Conservation (phyloP, 92 coral and sea anemone species). For the Zoanthus solanderi region DNA sequence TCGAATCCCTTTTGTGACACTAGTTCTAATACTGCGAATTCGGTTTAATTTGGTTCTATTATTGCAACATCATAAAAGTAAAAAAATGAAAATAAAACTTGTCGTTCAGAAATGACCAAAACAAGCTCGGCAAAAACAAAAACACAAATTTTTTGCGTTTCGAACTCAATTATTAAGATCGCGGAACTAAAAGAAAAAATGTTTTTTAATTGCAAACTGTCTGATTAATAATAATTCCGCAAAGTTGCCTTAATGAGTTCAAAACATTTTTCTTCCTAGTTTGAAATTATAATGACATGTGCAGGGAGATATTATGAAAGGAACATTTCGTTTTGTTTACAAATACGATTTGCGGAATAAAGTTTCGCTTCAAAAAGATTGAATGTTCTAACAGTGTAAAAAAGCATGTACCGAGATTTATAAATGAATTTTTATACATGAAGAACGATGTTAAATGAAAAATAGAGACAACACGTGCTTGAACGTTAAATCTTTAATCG, state of each 20-base stretch:
- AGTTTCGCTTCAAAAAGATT: neutral
- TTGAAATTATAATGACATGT: neutral
- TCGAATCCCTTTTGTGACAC: neutral
- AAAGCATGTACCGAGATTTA: neutral
- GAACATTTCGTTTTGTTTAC: neutral
- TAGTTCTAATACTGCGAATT: neutral
- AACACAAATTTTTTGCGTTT: neutral
- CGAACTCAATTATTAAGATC: neutral
- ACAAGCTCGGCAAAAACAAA: neutral
- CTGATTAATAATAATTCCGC: neutral
- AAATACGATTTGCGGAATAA: neutral
- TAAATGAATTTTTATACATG: neutral
- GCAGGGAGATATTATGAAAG: neutral
- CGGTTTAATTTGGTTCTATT: neutral
- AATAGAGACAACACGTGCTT: conserved; percentile 19
- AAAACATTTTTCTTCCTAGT: neutral
- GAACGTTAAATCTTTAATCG: conserved; percentile 21
- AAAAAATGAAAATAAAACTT: neutral
- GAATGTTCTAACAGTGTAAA: neutral
- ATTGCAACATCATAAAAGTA: neutral
- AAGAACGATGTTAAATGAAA: neutral
- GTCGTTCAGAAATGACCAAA: neutral
- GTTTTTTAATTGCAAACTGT: neutral
- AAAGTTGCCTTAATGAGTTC: neutral
- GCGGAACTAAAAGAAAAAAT: neutral